phyloP scores from a whole-genome alignment of 1,140 invertebrate genomes.

The Diorhabda elongata region DNA sequence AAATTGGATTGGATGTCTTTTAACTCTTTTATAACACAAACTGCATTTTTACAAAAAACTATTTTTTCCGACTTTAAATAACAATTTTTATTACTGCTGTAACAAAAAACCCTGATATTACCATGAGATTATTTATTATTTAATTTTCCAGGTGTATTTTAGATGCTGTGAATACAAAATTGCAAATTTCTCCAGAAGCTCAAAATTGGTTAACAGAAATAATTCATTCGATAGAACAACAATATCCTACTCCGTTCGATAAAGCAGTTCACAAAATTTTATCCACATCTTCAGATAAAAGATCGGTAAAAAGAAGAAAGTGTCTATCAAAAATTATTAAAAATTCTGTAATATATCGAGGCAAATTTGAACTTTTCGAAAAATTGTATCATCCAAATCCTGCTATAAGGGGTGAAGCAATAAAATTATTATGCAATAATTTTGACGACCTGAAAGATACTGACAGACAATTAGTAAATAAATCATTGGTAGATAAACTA shows the following conservation, averaged over 20 bases:
- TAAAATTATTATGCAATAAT: conserved; percentile 55
- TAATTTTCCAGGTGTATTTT: conserved; percentile 26
- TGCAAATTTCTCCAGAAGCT: conserved; percentile 29
- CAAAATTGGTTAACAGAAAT: conserved; percentile 31
- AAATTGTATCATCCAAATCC: conserved; percentile 63
- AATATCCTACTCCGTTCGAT: conserved; percentile 66
- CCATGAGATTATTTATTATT: background rate
- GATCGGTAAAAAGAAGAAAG: conserved; percentile 21
- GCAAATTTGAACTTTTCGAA: conserved; percentile 55
- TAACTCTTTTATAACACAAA: no score
- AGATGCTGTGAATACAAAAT: conserved; percentile 16
- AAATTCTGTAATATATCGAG: conserved; percentile 19
- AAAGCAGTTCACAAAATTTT: conserved; percentile 47
- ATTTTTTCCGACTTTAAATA: no score
- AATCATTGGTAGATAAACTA: conserved; percentile 55
- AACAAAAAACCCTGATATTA: no score
- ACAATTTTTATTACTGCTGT: no score
- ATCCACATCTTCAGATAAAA: conserved; percentile 12
- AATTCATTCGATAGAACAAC: conserved; percentile 37
- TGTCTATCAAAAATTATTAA: conserved; percentile 30
- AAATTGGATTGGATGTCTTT: no score
- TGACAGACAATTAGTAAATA: conserved; percentile 54
- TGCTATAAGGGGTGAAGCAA: conserved; percentile 57
- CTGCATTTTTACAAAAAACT: no score
- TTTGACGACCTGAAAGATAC: conserved; percentile 49